Evolutionary conservation across 2,888 invertebrate genomes (phyloP), one percentile per base, ranked within the genome.

Genomic region (Linnaemya tessellans): DNA sequence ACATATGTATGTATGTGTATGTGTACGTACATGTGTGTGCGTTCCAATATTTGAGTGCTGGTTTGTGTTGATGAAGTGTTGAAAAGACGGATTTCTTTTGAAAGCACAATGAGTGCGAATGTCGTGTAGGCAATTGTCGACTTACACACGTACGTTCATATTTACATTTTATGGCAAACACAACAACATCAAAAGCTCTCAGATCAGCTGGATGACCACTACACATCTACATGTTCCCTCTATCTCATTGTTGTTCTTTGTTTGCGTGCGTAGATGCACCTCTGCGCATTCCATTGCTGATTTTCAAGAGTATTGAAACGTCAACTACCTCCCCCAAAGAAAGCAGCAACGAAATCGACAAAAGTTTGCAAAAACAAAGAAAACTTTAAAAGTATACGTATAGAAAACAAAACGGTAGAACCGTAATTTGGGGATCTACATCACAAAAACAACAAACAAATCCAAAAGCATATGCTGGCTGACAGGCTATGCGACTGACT

Each of bases 51-150:
- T 43, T 64, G 22, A 70, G 51, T 64, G 41, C 46, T 62, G 51
- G 68, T 71, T 54, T 77, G 82, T 82, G 80, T 70, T 75, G 79
- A 82, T 85, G 82, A 85, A 67, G 85, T 85, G 85, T 85, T 85
- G 85, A 85, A 85, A 85, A 85, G 82, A 85, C 67, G 85, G 85
- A 85, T 85, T 82, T 82, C 79, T 85, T 85, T 82, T 75, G 75
- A 80, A 74, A 82, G 71, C 74, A 82, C 82, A 75, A 82, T 79
- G 85, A 85, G 85, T 85, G 82, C 78, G 67, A 87, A 80, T 85
- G 84, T 87, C 87, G 82, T 82, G 86, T 81, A 84, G 82, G 79
- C 85, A 85, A 85, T 85, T 81, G 81, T 81, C 80, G 84, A 77
- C 75, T 70, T 74, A 65, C 70, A 79, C 70, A 73, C n/a, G n/a